Conservation (phyloP, 1,140 invertebrate genomes). For the Bombus pyrosoma region DNA sequence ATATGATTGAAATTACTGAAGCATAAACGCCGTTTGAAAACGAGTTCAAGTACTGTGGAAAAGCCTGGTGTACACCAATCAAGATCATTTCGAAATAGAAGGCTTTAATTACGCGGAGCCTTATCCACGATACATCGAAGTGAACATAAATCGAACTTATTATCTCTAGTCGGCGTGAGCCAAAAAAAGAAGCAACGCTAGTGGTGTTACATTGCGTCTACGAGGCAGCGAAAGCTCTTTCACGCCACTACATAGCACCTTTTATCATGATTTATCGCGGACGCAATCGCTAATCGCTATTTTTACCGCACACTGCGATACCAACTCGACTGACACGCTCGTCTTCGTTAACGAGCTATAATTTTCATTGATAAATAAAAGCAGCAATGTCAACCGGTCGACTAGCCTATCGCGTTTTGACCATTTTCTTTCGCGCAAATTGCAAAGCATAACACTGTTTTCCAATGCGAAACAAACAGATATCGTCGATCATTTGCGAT, state of each 20-base stretch:
- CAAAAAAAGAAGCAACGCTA: background rate
- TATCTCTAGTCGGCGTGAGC: constrained; percentile 33
- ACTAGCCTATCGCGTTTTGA: background rate
- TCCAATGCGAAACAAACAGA: background rate
- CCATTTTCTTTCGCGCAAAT: background rate
- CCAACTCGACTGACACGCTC: background rate
- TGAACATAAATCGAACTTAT: constrained; percentile 37
- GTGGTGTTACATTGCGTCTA: background rate
- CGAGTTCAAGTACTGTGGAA: background rate
- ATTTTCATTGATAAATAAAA: constrained; percentile 35
- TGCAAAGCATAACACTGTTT: background rate
- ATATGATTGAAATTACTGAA: background rate
- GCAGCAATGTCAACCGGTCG: background rate
- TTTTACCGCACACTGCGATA: constrained; percentile 37
- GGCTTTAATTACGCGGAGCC: constrained; percentile 14
- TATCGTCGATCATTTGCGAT: background rate
- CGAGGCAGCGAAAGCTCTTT: constrained; percentile 28
- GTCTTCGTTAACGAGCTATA: constrained; percentile 23
- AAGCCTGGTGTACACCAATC: background rate
- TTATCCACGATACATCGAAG: constrained; percentile 33
- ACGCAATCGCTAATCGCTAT: constrained; percentile 45
- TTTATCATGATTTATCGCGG: constrained; percentile 64
- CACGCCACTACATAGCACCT: constrained; percentile 7
- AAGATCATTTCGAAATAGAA: constrained; percentile 11
- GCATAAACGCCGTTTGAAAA: background rate